Base-by-base conservation (phyloP, 1,140 invertebrate genomes). In the Calosoma granatense region DNA sequence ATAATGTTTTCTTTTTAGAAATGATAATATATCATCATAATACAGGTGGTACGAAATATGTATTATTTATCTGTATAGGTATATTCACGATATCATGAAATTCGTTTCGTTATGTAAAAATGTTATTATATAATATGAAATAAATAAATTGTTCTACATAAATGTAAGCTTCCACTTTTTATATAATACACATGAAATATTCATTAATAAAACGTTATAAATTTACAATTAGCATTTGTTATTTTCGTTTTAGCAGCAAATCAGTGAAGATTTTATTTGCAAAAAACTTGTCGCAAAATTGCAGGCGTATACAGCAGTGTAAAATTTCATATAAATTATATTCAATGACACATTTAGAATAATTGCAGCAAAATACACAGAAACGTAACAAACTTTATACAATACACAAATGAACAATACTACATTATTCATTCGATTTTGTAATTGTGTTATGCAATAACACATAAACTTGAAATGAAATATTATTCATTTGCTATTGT, bases 71-170 rank as follows among this genome's bases (percentile, higher is more conserved):
- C 41, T 47, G 41, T 11, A 17, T 47, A 12, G 6, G 15, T 47
- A 12, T 36, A 36, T n/a, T 9, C 6, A 36, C n/a, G 26, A n/a
- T 36, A 36, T 36, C 17, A 47, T 47, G 41, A n/a, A n/a, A 47
- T 47, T 47, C 17, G 41, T 47, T n/a, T 36, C 41, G 9, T 47
- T 12, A n/a, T n/a, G n/a, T n/a, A n/a, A n/a, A n/a, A 11, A 12
- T 47, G 17, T 47, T 47, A 11, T 47, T 17, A 17, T 47, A n/a
- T n/a, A n/a, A n/a, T n/a, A n/a, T 47, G 41, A 47, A 47, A 47
- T 47, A 47, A 47, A 47, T 47, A 12, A 47, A 12, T 11, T 47
- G 41, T 4, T 12, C 26, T 36, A 36, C 26, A 9, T n/a, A n/a
- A n/a, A 36, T 36, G n/a, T 36, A 36, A 36, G 26, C 26, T 36